Evolutionary conservation across 2,888 invertebrate genomes (phyloP), one percentile per base, ranked within the genome.

Genomic region (Lasius fuliginosus): DNA sequence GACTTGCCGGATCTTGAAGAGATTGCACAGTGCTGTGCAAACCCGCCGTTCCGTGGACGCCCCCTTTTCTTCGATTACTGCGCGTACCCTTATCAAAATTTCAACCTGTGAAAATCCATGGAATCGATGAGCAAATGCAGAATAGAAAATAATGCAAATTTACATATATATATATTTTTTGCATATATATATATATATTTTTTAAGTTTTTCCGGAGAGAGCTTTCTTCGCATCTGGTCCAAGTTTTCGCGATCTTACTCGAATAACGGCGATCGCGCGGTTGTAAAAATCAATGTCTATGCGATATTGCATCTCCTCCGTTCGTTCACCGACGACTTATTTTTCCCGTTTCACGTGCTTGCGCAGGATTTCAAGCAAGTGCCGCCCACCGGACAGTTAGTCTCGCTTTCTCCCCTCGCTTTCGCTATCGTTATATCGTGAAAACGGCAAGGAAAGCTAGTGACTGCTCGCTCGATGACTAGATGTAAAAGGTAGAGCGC

Each of bases 381-480:
- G 82, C 68, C 68, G 87, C 79, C 83, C 73, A 36, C 76, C 86
- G 83, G 69, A 77, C 79, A 84, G 85, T 82, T 76, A 84, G 85
- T 82, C 86, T 86, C 87, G 86, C 90, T 90, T 90, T 89, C 90
- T 85, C 90, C 85, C 79, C 84, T 82, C 86, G 86, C 89, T 90
- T 88, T 90, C 90, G 90, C 90, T 90, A 88, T 87, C 90, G 85
- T 84, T 85, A 74, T 1, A 12, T n/a, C 71, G 42, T 73, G 33
- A 27, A 46, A 49, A 77, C 53, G 60, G 6, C 6, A 56, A 79
- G 79, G 60, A 71, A 79, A 71, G 71, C 46, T 56, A 30, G 40
- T 64, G 18, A 49, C 49, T 49, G 5, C 33, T 49, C 53, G 58
- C 82, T 27, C 40, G 58, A 62, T 62, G 42, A 62, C 23, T 69